Conservation (phyloP, 2,888 invertebrate species). For the Dynastes grantii region DNA sequence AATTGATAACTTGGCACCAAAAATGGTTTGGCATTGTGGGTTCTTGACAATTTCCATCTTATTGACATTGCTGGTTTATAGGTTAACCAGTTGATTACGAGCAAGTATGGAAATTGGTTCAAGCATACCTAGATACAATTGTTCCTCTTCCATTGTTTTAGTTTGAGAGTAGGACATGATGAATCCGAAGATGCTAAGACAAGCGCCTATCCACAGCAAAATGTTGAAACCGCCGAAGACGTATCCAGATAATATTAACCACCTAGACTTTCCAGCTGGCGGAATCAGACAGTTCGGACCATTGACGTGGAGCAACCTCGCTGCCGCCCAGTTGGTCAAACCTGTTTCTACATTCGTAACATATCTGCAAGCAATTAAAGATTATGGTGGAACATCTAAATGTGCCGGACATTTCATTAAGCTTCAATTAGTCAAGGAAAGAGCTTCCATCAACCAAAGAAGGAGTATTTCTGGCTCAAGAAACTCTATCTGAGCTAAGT, state of each 20-base stretch:
- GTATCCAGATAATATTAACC: slow-evolving; percentile 77
- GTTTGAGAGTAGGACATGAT: slow-evolving; percentile 63
- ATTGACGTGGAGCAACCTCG: slow-evolving; percentile 71
- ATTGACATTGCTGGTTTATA: too few species aligned
- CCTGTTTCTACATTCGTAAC: slow-evolving; percentile 72
- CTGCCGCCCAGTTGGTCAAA: slow-evolving; percentile 73
- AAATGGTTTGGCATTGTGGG: too few species aligned
- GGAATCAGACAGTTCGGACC: slow-evolving; percentile 78
- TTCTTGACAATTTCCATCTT: too few species aligned
- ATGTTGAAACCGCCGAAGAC: slow-evolving; percentile 82
- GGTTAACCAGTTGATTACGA: too few species aligned
- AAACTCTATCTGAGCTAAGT: too few species aligned
- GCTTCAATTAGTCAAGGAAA: too few species aligned
- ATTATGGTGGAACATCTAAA: not conserved
- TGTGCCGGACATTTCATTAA: too few species aligned
- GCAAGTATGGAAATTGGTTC: too few species aligned
- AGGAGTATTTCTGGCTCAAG: too few species aligned
- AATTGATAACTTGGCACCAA: too few species aligned
- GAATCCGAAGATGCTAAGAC: slow-evolving; percentile 77
- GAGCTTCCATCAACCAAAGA: too few species aligned
- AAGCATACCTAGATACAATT: slow-evolving; percentile 62
- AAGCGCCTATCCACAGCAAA: slow-evolving; percentile 79
- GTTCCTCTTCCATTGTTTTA: slow-evolving; percentile 60
- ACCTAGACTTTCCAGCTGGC: slow-evolving; percentile 75
- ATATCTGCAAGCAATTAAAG: slow-evolving; percentile 62